Percentiles rank a stretch among this genome's conserved stretches.
These are phyloP conservation scores for Melipona bicolor DNA, from an alignment of 2,888 invertebrate genomes.

Conservation along the genomic window DNA sequence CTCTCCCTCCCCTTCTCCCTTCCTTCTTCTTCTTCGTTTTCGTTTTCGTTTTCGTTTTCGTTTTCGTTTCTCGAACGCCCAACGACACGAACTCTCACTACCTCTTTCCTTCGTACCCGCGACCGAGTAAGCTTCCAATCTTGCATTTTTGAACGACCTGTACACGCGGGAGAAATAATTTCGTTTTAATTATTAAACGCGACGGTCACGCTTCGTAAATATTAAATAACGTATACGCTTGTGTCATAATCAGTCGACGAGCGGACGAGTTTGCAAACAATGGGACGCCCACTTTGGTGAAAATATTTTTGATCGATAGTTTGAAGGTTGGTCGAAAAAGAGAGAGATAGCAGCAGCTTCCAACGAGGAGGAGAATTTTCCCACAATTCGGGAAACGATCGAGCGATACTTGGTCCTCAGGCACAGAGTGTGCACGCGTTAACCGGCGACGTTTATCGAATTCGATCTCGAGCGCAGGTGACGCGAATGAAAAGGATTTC, in stretches of 20 bases:
- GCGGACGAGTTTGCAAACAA: too few species aligned
- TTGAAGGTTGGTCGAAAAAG: too few species aligned
- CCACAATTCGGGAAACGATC: too few species aligned
- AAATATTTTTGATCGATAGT: too few species aligned
- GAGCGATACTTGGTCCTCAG: too few species aligned
- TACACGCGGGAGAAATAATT: neutral
- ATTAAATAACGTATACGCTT: too few species aligned
- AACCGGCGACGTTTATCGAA: neutral
- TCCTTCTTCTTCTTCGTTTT: neutral
- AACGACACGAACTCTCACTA: neutral
- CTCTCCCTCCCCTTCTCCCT: too few species aligned
- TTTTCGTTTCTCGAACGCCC: neutral
- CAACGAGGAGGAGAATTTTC: too few species aligned
- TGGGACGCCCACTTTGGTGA: too few species aligned
- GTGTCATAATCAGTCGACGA: too few species aligned
- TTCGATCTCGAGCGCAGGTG: neutral
- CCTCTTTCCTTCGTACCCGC: neutral
- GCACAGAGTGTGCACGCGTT: neutral
- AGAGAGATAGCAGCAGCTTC: neutral
- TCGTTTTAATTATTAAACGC: neutral
- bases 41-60: neutral
- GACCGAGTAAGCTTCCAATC: neutral
- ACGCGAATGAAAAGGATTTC: neutral
- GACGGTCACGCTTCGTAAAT: too few species aligned
- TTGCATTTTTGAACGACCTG: too few species aligned